phyloP scores from a whole-genome alignment of 2,888 invertebrate genomes.

The Ochropacha duplaris region DNA sequence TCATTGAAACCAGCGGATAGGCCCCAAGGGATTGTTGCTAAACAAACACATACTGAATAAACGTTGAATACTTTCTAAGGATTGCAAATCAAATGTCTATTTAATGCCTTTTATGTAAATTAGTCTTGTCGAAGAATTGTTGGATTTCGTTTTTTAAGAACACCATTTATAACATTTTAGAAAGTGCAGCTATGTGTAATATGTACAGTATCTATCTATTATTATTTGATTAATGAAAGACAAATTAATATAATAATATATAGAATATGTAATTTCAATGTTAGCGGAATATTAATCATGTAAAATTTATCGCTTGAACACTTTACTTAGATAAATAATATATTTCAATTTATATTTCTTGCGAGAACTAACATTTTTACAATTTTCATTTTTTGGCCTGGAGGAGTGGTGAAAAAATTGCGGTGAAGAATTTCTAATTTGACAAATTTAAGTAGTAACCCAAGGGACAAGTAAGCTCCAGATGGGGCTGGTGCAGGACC shows the following conservation, averaged over 20 bases:
- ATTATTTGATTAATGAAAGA: neutral
- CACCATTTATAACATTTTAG: neutral
- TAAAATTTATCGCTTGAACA: no score
- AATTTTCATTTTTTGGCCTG: no score
- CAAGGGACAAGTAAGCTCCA: no score
- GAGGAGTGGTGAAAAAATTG: no score
- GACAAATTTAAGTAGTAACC: no score
- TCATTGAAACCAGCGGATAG: neutral
- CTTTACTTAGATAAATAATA: no score
- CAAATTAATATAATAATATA: neutral
- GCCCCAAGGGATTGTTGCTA: neutral
- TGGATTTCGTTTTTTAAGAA: neutral
- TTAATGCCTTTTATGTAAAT: neutral
- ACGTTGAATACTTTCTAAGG: neutral
- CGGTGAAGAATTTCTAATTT: no score
- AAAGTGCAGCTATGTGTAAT: neutral
- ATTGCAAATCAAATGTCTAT: neutral
- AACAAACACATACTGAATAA: neutral
- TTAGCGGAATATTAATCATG: no score
- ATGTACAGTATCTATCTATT: neutral
- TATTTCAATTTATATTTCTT: no score
- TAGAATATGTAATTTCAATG: neutral
- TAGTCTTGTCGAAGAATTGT: neutral
- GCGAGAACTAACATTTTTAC: no score
- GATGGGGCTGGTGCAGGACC: no score